A percentile compares a stretch with the other conserved stretches of the same genome.
Conservation (phyloP, 1,140 invertebrate genomes). For the Leptinotarsa undecemlineata region DNA sequence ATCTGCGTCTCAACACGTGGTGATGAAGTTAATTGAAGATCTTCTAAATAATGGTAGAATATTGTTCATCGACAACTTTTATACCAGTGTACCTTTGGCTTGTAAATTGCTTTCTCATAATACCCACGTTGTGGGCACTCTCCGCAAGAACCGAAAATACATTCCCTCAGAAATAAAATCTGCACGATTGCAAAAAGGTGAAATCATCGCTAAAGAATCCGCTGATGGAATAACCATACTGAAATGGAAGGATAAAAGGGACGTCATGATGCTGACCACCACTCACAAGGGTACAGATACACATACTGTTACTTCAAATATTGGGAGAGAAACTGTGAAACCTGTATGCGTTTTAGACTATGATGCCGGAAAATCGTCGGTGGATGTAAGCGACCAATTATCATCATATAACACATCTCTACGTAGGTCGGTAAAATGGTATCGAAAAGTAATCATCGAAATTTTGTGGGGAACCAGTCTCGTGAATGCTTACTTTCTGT, state of each 20-base stretch:
- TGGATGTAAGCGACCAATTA: constrained; percentile 51
- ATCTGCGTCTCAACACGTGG: constrained; percentile 31
- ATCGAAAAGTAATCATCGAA: constrained; percentile 45
- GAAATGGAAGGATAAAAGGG: constrained; percentile 33
- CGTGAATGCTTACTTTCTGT: constrained; percentile 32
- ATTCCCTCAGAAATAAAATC: constrained; percentile 43
- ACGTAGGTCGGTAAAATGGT: constrained; percentile 39
- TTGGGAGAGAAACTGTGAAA: constrained; percentile 17
- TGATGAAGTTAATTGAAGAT: constrained; percentile 27
- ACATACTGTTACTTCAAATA: constrained; percentile 3
- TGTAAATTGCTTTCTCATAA: constrained; percentile 51
- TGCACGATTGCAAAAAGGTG: constrained; percentile 28
- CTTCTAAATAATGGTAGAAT: constrained; percentile 30
- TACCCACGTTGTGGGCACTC: constrained; percentile 52
- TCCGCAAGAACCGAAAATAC: constrained; percentile 50
- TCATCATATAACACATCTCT: constrained; percentile 43
- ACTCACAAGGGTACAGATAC: constrained; percentile 28
- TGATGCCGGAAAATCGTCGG: constrained; percentile 47
- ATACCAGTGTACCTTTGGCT: constrained; percentile 55
- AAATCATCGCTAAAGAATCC: constrained; percentile 29
- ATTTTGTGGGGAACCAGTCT: constrained; percentile 22
- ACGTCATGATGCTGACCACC: constrained; percentile 32
- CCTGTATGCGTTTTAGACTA: constrained; percentile 47
- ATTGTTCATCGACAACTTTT: constrained; percentile 50
- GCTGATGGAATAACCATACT: constrained; percentile 21